phyloP scores from a whole-genome alignment of 2,797 vertebrate genomes.

The Poeciliopsis paucimaculata region DNA sequence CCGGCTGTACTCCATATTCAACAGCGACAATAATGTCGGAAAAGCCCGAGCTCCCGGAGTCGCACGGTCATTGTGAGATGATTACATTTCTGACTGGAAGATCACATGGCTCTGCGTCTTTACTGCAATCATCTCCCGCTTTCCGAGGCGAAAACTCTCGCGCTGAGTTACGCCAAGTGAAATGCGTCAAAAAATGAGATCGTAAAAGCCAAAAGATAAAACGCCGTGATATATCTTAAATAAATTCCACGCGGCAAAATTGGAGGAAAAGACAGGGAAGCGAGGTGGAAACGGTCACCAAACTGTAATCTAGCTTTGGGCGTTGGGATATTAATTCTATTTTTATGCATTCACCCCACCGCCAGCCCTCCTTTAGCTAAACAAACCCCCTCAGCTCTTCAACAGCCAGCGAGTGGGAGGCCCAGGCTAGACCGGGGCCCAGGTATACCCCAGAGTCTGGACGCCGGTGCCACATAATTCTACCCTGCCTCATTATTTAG shows the following conservation, averaged over 20 bases:
- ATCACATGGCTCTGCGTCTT: slow-evolving; percentile 49
- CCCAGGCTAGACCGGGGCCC: slow-evolving; percentile 65
- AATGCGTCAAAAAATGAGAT: slow-evolving; percentile 61
- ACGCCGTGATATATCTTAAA: slow-evolving; percentile 60
- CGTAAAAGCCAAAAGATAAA: slow-evolving; percentile 50
- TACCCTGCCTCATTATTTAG: slow-evolving; percentile 87
- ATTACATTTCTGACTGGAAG: slow-evolving; percentile 64
- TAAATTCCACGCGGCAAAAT: slow-evolving; percentile 74
- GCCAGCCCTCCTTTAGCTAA: not conserved
- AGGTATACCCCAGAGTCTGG: slow-evolving; percentile 81
- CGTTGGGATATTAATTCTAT: slow-evolving; percentile 83
- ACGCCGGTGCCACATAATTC: slow-evolving; percentile 77
- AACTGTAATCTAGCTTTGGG: slow-evolving; percentile 84
- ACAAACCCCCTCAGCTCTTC: slow-evolving; percentile 1
- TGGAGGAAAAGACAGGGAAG: slow-evolving; percentile 67
- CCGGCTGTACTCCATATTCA: slow-evolving; percentile 43
- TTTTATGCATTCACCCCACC: slow-evolving; percentile 79
- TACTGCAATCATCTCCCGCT: slow-evolving; percentile 58
- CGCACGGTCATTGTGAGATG: slow-evolving; percentile 68
- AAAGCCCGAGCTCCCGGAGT: slow-evolving; percentile 55
- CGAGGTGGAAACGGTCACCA: slow-evolving; percentile 71
- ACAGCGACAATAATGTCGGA: slow-evolving; percentile 60
- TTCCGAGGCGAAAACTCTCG: slow-evolving; percentile 36
- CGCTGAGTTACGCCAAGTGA: slow-evolving; percentile 47
- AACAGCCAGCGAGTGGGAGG: slow-evolving; percentile 60